Evolutionary conservation across 2,797 vertebrate species (phyloP).

Genomic region (Acropternis orthonyx): DNA sequence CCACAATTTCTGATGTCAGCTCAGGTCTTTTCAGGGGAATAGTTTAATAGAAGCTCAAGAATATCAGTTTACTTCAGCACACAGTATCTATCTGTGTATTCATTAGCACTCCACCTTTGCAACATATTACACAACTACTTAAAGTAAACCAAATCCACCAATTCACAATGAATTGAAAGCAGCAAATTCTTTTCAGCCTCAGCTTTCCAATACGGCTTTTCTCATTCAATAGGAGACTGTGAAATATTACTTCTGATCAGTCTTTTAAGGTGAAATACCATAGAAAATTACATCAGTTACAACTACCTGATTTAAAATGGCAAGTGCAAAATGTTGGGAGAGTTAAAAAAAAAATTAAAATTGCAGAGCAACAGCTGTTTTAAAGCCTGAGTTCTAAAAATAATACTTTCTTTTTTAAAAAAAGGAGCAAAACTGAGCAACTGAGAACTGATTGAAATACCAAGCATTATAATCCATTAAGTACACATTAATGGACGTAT

Average conservation of each 20-base stretch:
- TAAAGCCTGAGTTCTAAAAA: background rate
- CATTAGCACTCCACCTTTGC: slow-evolving; percentile 52
- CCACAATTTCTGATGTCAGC: slow-evolving; percentile 70
- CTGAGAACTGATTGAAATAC: background rate
- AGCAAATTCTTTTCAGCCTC: slow-evolving; percentile 43
- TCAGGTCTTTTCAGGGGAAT: slow-evolving; percentile 42
- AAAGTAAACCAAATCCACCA: slow-evolving; percentile 68
- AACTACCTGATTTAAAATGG: background rate
- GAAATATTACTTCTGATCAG: background rate
- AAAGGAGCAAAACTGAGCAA: background rate
- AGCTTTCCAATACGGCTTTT: slow-evolving; percentile 41
- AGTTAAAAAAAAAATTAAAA: background rate
- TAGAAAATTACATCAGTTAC: background rate
- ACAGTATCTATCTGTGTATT: slow-evolving; percentile 65
- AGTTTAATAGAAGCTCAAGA: slow-evolving; percentile 52
- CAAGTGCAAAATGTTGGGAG: background rate
- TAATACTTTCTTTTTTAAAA: no score
- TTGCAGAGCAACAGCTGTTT: background rate
- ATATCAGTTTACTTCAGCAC: slow-evolving; percentile 74
- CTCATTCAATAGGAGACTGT: background rate
- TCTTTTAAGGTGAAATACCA: background rate
- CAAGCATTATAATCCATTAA: background rate
- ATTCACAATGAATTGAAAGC: slow-evolving; percentile 67
- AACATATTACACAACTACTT: slow-evolving; percentile 62
- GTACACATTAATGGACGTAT: background rate